These are phyloP conservation scores for Glaucopsyche alexis DNA, from an alignment of 2,888 invertebrate species.

Conservation along the genomic window DNA sequence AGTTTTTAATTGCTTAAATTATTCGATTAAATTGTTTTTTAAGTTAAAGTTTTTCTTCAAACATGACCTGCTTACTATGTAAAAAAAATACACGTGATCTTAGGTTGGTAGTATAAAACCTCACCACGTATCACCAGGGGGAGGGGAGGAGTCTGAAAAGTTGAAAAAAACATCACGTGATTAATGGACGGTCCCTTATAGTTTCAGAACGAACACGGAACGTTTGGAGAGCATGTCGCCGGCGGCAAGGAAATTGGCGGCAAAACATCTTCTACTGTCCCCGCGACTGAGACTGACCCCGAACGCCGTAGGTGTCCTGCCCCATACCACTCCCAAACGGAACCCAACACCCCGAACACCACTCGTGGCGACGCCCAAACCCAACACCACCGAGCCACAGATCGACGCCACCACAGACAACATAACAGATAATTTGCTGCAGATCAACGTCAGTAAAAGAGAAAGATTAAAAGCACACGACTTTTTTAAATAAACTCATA, in stretches of 20 bases:
- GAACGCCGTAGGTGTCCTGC: constrained; percentile 61
- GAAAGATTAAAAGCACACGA: constrained; percentile 89
- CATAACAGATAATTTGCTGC: constrained; percentile 91
- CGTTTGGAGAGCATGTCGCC: constrained; percentile 96
- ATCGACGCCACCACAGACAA: constrained; percentile 41
- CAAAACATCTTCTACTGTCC: constrained; percentile 73
- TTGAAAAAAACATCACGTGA: too few species aligned
- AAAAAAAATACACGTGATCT: too few species aligned
- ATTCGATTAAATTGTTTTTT: too few species aligned
- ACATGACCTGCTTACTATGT: too few species aligned
- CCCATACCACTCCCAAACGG: constrained; percentile 54
- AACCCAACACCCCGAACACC: constrained; percentile 47
- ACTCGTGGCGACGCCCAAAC: constrained; percentile 53
- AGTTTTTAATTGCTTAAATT: too few species aligned
- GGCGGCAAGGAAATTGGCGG: constrained; percentile 93
- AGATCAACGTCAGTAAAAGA: constrained; percentile 87
- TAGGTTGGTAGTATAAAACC: too few species aligned
- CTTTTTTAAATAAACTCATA: constrained; percentile 79
- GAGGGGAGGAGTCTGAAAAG: too few species aligned
- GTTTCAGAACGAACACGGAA: constrained; percentile 84
- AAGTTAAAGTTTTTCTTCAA: too few species aligned
- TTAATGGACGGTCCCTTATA: too few species aligned
- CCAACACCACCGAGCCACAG: constrained; percentile 32
- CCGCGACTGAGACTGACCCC: constrained; percentile 69
- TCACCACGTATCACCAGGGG: too few species aligned